Evolutionary conservation across 2,113 vertebrate species (phyloP), one percentile per base, ranked within the genome.

Genomic region (Lepus americanus): DNA sequence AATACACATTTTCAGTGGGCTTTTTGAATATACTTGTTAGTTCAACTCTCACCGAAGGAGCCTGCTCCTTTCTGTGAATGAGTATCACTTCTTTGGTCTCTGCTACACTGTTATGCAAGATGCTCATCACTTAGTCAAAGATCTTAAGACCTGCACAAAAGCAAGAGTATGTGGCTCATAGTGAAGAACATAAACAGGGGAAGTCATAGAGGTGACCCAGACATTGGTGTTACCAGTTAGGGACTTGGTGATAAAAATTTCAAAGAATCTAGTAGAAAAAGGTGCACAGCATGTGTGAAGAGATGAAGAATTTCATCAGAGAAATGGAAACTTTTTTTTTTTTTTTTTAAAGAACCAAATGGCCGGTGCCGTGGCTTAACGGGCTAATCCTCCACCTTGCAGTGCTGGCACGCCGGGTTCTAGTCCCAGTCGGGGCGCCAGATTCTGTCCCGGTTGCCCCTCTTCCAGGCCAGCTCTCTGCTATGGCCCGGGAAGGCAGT

Each of bases 231-330:
- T 80, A 55, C 31, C n/a, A 86, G 61, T 67, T 5, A 53, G 66
- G 22, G 23, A 86, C 79, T 94, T 92, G 6, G 9, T 70, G 19
- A 80, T 23, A 31, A 64, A 94, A 93, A 90, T 55, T 33, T 17
- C 66, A 36, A 25, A 76, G 39, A 80, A 49, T 70, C 17, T 89
- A 16, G 6, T 33, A 12, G 63, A 77, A 59, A 44, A 77, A 77
- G 6, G 23, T 63, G 3, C 20, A 55, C 49, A 20, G 14, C 51
- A 70, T 9, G 16, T 55, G 14, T 78, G 23, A 82, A 69, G 36
- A 82, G 22, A 31, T 87, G 78, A 36, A 29, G 16, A 27, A 49
- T 73, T 82, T 94, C 17, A 23, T 27, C 36, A 87, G 92, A 96
- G 64, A 80, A 7, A 1, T 17, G 27, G 14, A 70, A 73, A 27